A percentile compares a stretch with the other conserved stretches of the same genome.
These are phyloP conservation scores for Anhinga rufa DNA, from an alignment of 2,113 vertebrate species.

Conservation along the genomic window DNA sequence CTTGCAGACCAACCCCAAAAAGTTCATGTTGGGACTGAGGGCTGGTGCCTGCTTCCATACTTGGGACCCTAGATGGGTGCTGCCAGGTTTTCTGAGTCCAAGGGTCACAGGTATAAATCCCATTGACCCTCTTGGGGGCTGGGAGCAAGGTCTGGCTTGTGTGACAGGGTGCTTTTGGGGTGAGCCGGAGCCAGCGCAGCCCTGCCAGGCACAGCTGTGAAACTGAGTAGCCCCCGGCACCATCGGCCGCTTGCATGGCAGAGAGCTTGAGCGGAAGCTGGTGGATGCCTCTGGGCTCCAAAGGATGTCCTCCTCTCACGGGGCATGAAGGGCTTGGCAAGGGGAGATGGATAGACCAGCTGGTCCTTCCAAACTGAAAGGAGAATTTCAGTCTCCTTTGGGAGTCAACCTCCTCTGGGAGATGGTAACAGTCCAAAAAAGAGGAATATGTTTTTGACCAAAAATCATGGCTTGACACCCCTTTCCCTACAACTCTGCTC, in stretches of 20 bases:
- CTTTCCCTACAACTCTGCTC: neutral
- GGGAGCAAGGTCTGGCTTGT: neutral
- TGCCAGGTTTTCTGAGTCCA: neutral
- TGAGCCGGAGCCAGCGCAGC: neutral
- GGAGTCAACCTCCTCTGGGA: neutral
- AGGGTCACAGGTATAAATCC: neutral
- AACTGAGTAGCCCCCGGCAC: neutral
- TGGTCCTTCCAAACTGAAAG: neutral
- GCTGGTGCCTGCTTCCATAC: neutral
- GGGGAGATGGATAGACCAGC: neutral
- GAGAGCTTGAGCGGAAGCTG: neutral
- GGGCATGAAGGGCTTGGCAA: fast-evolving
- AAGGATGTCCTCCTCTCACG: neutral
- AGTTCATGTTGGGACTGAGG: neutral
- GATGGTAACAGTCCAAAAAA: neutral
- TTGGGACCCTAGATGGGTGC: neutral
- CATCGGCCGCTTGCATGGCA: fast-evolving
- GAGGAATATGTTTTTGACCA: neutral
- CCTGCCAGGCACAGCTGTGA: neutral
- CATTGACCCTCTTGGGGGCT: neutral
- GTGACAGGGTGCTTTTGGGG: fast-evolving
- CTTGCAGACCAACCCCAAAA: neutral
- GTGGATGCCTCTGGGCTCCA: neutral
- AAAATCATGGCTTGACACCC: neutral
- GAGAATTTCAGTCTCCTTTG: neutral